Base-by-base conservation (phyloP, 2,113 vertebrate species). In the Panurus biarmicus region DNA sequence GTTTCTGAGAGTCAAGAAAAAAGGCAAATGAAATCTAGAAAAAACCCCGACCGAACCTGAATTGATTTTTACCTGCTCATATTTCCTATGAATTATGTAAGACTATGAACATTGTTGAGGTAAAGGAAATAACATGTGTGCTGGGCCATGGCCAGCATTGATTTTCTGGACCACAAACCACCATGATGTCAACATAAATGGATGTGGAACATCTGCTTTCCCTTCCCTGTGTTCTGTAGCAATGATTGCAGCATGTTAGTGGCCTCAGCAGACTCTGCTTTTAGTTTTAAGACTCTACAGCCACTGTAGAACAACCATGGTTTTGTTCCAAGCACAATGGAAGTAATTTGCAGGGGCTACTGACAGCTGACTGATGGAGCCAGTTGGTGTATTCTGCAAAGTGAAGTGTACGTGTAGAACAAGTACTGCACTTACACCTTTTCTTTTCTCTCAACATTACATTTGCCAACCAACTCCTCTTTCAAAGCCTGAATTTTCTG, bases 401-500 rank as follows among this genome's bases (percentile, higher is more conserved):
- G 23, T 23, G 16, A 89, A 67, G 7, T 20, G 22, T 56, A 45
- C 2, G 0, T 36, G 25, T 75, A 14, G 57, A 69, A 72, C 57
- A 79, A 14, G 12, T n/a, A 3, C 19, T 65, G 11, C 24, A 45
- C 20, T 54, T 75, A 38, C 42, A 35, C 8, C 4, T 78, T 85
- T 73, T 48, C 26, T 48, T 82, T 84, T 60, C 35, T 6, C 33
- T 86, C 26, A 80, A 18, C 9, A 22, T 79, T 38, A 50, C 10
- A 48, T 83, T 60, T 87, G 21, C 40, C 33, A 67, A 13, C 4
- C 9, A 95, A 89, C 85, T 95, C 13, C 87, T 70, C 87, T 89
- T 92, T 94, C 87, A 86, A 97, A 97, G 24, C 87, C 94, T 88
- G 85, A 84, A 19, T 97, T 85, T 36, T 97, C 81, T 64, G 50